Conservation (phyloP, 2,888 invertebrate species). For the Tipula helvola region DNA sequence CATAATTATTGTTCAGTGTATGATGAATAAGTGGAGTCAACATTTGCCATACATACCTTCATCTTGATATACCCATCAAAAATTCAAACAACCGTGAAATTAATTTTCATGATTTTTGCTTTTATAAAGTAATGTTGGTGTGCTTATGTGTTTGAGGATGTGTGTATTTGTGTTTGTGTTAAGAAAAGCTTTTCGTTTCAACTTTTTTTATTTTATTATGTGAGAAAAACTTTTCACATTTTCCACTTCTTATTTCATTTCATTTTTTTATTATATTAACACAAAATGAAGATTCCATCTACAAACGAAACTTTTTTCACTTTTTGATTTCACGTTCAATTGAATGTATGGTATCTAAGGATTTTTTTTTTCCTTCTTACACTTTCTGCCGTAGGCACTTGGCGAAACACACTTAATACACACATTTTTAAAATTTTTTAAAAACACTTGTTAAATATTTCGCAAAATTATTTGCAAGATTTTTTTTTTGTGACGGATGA, state of each 20-base stretch:
- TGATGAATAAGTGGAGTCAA: not conserved
- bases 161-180: not conserved
- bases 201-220: not conserved
- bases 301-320: not conserved
- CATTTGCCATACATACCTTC: not conserved
- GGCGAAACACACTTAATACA: too few relatives aligned
- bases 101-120: not conserved
- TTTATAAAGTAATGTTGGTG: not conserved
- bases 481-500: not conserved
- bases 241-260: not conserved
- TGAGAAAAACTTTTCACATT: not conserved
- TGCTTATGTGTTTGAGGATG: not conserved
- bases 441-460: too few relatives aligned
- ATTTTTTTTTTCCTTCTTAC: not conserved
- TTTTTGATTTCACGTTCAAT: not conserved
- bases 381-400: too few relatives aligned
- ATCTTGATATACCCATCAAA: not conserved
- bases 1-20: not conserved
- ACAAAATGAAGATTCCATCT: not conserved
- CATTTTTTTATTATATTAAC: not conserved
- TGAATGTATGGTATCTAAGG: not conserved
- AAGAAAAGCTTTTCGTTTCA: not conserved
- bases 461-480: too few relatives aligned
- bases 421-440: too few relatives aligned
- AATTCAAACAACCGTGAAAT: not conserved